Evolutionary conservation across 2,113 vertebrate genomes (phyloP), one percentile per base, ranked within the genome.

Genomic region (Stegastes partitus): DNA sequence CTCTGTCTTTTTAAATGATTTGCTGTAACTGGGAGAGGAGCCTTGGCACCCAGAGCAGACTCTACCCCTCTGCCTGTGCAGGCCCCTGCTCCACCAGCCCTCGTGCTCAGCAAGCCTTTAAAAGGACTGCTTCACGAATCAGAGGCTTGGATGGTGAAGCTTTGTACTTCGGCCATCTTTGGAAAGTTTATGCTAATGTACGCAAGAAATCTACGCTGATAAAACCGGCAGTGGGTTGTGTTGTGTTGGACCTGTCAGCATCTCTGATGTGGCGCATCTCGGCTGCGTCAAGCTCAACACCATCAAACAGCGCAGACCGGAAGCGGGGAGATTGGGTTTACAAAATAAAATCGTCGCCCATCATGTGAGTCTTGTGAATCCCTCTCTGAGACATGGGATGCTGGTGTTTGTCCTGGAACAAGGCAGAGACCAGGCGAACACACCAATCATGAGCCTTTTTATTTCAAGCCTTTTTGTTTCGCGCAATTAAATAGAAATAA

Each of bases 261-360:
- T 83, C 86, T 87, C 82, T 81, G 89, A 85, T 86, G 85, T 90
- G 86, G 89, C 83, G 86, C 89, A 92, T 84, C 87, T 90, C 75
- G 39, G 58, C 50, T 80, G 65, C 66, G 42, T 88, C 76, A 87
- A 84, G 65, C 0, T 0, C 5, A 10, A 18, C 0, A 1, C 0
- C 9, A 12, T 31, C 0, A 62, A 44, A 37, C 16, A 14, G 31
- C 2, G 25, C 12, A n/a, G 34, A 42, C 68, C 25, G 82, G 86
- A 91, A 87, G 19, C 23, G 2, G 3, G 0, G 9, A 6, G 11
- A 59, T 22, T 18, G 2, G 37, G 2, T 54, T 64, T 89, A 3
- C 83, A 90, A 34, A 91, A 76, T 89, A 90, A 91, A 79, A 23
- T 1, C 8, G 55, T 5, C 28, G 14, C 39, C 11, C 3, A 10